Evolutionary conservation across 2,113 vertebrate species (phyloP).

Genomic region (Pitta sordida): DNA sequence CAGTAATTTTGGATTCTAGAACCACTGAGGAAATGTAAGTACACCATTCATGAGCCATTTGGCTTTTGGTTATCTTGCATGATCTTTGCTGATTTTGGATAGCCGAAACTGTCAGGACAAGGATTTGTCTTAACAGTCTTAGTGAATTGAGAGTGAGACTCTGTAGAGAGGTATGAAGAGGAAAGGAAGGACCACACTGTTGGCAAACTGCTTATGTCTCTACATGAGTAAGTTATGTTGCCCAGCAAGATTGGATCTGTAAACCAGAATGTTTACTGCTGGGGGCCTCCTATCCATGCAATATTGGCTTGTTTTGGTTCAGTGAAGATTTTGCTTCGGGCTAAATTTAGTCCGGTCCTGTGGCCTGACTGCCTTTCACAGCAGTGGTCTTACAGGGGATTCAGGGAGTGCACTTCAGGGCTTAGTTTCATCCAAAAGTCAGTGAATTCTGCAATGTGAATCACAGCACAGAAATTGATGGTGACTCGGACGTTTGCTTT

Average conservation of each 20-base stretch:
- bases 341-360: neutral
- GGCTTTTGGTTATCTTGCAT: neutral
- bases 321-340: neutral
- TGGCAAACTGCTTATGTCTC: neutral
- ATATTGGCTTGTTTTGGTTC: neutral
- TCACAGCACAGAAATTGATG: neutral
- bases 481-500: neutral
- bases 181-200: neutral
- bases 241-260: neutral
- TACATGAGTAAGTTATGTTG: neutral
- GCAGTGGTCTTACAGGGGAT: neutral
- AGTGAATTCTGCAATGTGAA: neutral
- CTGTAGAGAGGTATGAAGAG: neutral
- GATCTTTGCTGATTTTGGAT: neutral
- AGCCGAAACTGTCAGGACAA: neutral
- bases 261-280: neutral
- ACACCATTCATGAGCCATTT: neutral
- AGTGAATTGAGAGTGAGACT: neutral
- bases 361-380: neutral
- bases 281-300: neutral
- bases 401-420: neutral
- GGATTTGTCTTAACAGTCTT: neutral
- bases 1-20: neutral
- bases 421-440: neutral
- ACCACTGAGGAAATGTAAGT: neutral